Evolutionary conservation across 2,113 vertebrate species (phyloP).

Genomic region (Triplophysa rosa): DNA sequence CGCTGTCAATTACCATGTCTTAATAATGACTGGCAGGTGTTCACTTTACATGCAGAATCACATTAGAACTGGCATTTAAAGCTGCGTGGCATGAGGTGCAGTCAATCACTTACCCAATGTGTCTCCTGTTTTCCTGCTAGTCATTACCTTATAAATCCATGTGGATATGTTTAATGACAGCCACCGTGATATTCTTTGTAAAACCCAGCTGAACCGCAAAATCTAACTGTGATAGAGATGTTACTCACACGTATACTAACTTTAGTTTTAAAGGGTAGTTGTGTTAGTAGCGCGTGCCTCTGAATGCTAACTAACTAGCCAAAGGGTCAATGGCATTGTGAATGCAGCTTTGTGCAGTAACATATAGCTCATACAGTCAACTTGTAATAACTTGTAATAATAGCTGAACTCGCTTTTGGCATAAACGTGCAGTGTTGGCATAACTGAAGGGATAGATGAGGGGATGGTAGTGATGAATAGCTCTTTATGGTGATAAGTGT

Average conservation of each 20-base stretch:
- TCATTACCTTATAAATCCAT: slow-evolving; percentile 26
- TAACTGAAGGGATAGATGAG: slow-evolving; percentile 26
- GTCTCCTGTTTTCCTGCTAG: slow-evolving; percentile 11
- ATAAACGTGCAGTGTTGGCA: slow-evolving; percentile 11
- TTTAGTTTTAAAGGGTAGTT: slow-evolving; percentile 4
- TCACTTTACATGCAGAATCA: slow-evolving; percentile 11
- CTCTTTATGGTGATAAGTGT: slow-evolving; percentile 42
- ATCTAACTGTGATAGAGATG: neutral
- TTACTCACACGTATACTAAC: neutral
- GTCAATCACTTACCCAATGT: slow-evolving; percentile 12
- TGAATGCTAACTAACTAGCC: slow-evolving; percentile 31
- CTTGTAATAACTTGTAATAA: slow-evolving; percentile 37
- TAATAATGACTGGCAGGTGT: slow-evolving; percentile 32
- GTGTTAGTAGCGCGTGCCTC: slow-evolving; percentile 10
- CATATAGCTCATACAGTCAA: slow-evolving; percentile 26
- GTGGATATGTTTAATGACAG: slow-evolving; percentile 10
- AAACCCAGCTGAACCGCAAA: slow-evolving; percentile 19
- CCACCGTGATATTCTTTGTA: neutral
- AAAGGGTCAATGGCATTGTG: slow-evolving; percentile 16
- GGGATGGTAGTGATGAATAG: slow-evolving; percentile 22
- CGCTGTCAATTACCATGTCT: slow-evolving; percentile 17
- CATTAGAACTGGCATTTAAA: slow-evolving; percentile 15
- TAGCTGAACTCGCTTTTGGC: slow-evolving; percentile 16
- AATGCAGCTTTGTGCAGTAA: slow-evolving; percentile 11
- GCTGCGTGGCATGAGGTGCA: neutral